Percentiles rank a stretch among this genome's conserved stretches.
Conservation (phyloP, 2,888 invertebrate species). For the Eurytoma californica region DNA sequence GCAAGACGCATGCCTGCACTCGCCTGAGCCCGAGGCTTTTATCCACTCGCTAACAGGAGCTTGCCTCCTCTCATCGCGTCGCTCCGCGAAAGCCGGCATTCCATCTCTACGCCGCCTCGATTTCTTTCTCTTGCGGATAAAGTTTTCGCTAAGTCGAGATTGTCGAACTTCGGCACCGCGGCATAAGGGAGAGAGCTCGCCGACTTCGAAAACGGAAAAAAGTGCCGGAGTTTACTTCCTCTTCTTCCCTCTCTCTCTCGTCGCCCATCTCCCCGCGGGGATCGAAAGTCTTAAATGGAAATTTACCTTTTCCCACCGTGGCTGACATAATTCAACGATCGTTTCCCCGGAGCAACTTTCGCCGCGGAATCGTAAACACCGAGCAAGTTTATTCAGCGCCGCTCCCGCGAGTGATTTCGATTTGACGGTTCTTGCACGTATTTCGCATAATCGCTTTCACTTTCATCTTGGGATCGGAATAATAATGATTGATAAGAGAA, state of each 20-base stretch:
- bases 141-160: slow-evolving; percentile 57
- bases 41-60: slow-evolving; percentile 63
- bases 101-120: slow-evolving; percentile 22
- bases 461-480: too few species aligned
- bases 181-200: background rate
- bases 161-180: slow-evolving; percentile 55
- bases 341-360: slow-evolving; percentile 12
- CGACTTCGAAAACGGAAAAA: slow-evolving; percentile 24
- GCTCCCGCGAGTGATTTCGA: background rate
- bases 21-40: slow-evolving; percentile 63
- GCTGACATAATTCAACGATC: slow-evolving; percentile 46
- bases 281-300: slow-evolving; percentile 54
- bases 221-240: slow-evolving; percentile 8
- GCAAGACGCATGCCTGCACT: slow-evolving; percentile 60
- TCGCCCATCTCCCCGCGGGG: background rate
- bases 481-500: too few species aligned
- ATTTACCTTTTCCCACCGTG: slow-evolving; percentile 41
- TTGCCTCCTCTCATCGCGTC: slow-evolving; percentile 48
- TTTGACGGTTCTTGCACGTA: background rate
- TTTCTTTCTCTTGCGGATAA: slow-evolving; percentile 54
- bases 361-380: slow-evolving; percentile 14
- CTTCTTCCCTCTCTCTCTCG: background rate
- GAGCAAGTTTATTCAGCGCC: background rate
- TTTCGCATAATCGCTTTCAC: background rate
- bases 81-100: slow-evolving; percentile 5